Conservation (phyloP, 2,888 invertebrate genomes). For the Nephrotoma appendiculata region DNA sequence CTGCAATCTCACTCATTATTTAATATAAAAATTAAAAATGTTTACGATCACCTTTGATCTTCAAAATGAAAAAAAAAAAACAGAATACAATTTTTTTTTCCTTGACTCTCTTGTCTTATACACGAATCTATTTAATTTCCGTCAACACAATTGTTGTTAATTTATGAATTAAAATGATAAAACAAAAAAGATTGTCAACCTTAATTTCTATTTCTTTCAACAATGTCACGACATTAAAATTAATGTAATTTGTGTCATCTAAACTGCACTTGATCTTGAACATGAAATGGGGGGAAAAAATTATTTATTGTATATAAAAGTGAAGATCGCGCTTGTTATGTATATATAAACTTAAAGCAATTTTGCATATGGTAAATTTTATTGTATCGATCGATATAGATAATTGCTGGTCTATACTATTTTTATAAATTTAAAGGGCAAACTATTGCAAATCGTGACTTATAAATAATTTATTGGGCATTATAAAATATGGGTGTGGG, state of each 20-base stretch:
- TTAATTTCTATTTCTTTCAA: not conserved
- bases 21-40: too few species aligned
- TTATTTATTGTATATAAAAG: not conserved
- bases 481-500: not conserved
- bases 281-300: not conserved
- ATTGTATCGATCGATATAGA: not conserved
- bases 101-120: not conserved
- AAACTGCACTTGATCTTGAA: not conserved
- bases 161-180: not conserved
- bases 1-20: too few species aligned
- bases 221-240: not conserved
- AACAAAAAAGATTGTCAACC: not conserved
- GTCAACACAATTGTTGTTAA: not conserved
- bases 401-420: not conserved
- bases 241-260: not conserved
- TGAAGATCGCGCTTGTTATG: not conserved
- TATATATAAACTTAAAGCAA: not conserved
- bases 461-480: not conserved
- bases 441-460: not conserved
- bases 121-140: not conserved
- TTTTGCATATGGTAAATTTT: not conserved
- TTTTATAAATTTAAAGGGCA: not conserved
- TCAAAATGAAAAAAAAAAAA: not conserved
- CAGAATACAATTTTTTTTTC: not conserved
- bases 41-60: not conserved